phyloP scores from a whole-genome alignment of 2,797 vertebrate species.

The Ficedula albicollis region DNA sequence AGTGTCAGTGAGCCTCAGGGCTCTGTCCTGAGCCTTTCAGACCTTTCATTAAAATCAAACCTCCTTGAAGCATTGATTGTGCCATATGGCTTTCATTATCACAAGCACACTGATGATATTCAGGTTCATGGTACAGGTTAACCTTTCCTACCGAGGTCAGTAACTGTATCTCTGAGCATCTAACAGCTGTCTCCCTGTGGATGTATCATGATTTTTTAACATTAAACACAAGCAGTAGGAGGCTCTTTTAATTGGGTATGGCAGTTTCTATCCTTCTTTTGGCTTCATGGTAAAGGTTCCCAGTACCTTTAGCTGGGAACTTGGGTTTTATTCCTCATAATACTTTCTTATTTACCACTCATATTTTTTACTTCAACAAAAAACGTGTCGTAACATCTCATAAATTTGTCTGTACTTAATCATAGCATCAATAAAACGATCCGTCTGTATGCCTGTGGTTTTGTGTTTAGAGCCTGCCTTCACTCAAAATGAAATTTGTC shows the following conservation, averaged over 20 bases:
- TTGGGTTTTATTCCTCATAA: conserved; percentile 17
- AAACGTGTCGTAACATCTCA: conserved; percentile 39
- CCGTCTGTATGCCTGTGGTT: neutral
- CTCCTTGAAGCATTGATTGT: conserved; percentile 59
- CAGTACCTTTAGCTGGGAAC: neutral
- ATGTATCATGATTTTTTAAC: conserved; percentile 59
- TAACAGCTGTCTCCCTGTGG: conserved; percentile 52
- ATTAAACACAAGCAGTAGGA: conserved; percentile 50
- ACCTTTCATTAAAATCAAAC: conserved; percentile 59
- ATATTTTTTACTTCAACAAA: conserved; percentile 41
- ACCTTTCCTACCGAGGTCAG: conserved; percentile 69
- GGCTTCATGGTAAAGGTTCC: neutral
- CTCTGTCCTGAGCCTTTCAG: conserved; percentile 4
- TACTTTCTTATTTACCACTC: conserved; percentile 9
- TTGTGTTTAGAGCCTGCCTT: conserved; percentile 23
- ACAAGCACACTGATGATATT: conserved; percentile 40
- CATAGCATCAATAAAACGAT: neutral
- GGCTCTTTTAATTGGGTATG: conserved; percentile 39
- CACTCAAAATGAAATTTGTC: neutral
- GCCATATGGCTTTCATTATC: conserved; percentile 68
- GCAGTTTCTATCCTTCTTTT: conserved; percentile 16
- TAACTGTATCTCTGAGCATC: conserved; percentile 61
- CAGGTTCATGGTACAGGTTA: conserved; percentile 55
- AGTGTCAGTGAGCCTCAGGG: neutral
- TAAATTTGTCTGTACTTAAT: conserved; percentile 58